Base-by-base conservation (phyloP, 2,797 vertebrate genomes). In the Leptoclinus maculatus region DNA sequence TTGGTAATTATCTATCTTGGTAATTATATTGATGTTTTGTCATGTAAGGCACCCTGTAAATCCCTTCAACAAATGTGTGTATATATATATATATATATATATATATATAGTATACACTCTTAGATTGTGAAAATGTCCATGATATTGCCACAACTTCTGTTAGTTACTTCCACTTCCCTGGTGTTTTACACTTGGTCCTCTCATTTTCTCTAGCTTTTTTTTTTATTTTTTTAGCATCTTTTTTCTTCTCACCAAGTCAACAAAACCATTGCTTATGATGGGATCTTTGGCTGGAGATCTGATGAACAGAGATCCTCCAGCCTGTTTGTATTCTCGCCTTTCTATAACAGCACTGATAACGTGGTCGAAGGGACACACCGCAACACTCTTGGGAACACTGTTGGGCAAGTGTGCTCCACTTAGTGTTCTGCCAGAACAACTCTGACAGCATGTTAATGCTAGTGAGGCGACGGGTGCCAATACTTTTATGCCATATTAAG, bases 371-470 rank as follows among this genome's bases (percentile, higher is more conserved):
- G 82, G 80, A 89, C 85, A 88, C 77, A 64, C 73, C 78, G 73
- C 62, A 77, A 79, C 64, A 53, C 81, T 87, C 79, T 43, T 62
- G 82, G 72, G 82, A 91, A 63, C 51, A 27, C 69, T 64, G 71
- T 73, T 89, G 74, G 84, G 84, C 85, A 75, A 88, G 66, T 81
- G 76, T 78, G 72, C 78, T 77, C 84, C 79, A 88, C 85, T 89
- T 87, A 83, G 85, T 78, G 78, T 83, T 78, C 53, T 87, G 91
- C 91, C 91, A 93, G 82, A 91, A 87, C 85, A 88, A 89, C 84
- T 88, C 84, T 89, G 90, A 92, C 85, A 89, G 86, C 82, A 85
- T 89, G 89, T 84, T 89, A 87, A 88, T 83, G 85, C 81, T 82
- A 80, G 78, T 54, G 82, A 84, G 87, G 82, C 43, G 43, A 80